These are phyloP conservation scores for Papilio polyxenes DNA, from an alignment of 1,140 invertebrate genomes.

Conservation along the genomic window DNA sequence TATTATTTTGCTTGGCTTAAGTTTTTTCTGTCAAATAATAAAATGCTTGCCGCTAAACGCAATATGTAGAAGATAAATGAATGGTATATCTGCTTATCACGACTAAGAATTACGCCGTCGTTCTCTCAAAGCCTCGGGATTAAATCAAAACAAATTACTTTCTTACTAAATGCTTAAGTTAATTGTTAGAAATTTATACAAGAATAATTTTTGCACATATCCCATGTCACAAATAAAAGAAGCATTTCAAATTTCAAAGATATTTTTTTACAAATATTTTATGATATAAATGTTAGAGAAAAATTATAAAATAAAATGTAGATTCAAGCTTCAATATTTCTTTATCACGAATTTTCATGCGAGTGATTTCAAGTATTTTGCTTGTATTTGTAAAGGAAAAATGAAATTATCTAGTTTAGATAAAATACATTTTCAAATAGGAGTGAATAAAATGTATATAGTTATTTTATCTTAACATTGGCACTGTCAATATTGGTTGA, in stretches of 20 bases:
- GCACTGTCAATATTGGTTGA: too few relatives aligned
- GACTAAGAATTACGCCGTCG: not conserved
- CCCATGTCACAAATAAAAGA: not conserved
- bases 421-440: not conserved
- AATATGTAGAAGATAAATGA: conserved; percentile 11
- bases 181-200: not conserved
- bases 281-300: too few relatives aligned
- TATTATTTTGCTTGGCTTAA: not conserved
- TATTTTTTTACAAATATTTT: too few relatives aligned
- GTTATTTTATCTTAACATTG: too few relatives aligned
- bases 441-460: too few relatives aligned
- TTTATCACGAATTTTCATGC: not conserved
- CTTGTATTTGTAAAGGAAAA: not conserved
- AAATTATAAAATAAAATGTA: not conserved
- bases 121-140: not conserved
- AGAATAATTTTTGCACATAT: not conserved
- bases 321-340: not conserved
- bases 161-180: conserved; percentile 1
- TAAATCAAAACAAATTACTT: conserved; percentile 24
- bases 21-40: not conserved
- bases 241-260: not conserved
- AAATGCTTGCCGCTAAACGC: not conserved
- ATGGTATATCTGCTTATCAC: conserved; percentile 8
- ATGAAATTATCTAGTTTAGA: not conserved
- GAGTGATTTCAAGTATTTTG: not conserved